These are phyloP conservation scores for Calypte anna DNA, from an alignment of 2,113 vertebrate species.

Conservation along the genomic window DNA sequence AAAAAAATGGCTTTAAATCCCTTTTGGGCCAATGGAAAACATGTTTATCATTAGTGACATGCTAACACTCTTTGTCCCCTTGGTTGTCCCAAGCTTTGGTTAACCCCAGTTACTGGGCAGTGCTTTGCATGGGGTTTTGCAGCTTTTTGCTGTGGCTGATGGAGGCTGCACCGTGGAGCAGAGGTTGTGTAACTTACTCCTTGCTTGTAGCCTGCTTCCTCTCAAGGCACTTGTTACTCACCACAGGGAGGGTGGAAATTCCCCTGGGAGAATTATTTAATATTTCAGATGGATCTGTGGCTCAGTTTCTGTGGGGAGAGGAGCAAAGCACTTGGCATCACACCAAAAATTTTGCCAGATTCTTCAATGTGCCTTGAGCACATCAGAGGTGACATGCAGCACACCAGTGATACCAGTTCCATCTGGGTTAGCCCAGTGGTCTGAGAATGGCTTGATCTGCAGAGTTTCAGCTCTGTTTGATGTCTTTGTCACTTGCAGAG, in stretches of 20 bases:
- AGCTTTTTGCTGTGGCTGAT: not conserved
- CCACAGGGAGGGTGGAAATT: not conserved
- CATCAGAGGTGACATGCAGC: too few relatives aligned
- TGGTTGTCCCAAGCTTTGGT: not conserved
- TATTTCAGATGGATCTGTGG: not conserved
- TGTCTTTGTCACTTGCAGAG: not conserved
- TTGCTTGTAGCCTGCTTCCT: not conserved
- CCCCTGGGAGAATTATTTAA: not conserved
- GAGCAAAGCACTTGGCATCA: not conserved
- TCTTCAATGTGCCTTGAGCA: too few relatives aligned
- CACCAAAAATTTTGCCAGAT: too few relatives aligned
- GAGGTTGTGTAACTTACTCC: not conserved
- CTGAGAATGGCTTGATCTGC: not conserved
- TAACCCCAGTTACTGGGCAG: not conserved
- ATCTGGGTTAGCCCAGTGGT: not conserved
- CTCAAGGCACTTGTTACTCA: slow-evolving; percentile 48
- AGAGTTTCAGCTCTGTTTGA: not conserved
- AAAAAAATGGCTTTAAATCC: not conserved
- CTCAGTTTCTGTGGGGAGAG: not conserved
- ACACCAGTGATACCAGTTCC: too few relatives aligned
- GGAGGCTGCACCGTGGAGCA: not conserved
- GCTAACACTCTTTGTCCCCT: not conserved
- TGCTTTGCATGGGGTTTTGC: slow-evolving; percentile 17
- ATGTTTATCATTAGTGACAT: not conserved
- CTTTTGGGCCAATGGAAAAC: not conserved